A percentile compares a stretch with the other conserved stretches of the same genome.
These are phyloP conservation scores for Micoletzkya japonica DNA, from an alignment of 2,888 invertebrate species.

Conservation along the genomic window DNA sequence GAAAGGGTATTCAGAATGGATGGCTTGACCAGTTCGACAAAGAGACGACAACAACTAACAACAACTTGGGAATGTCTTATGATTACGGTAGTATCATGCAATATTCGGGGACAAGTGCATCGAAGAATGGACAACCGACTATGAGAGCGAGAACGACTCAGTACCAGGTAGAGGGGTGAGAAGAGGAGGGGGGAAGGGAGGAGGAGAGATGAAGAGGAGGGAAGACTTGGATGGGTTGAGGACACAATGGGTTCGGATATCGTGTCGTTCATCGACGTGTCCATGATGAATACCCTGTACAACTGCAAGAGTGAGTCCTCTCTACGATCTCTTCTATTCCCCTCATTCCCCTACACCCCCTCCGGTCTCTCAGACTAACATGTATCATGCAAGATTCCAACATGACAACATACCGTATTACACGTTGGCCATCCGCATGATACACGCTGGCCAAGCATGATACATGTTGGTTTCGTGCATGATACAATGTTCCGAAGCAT, in stretches of 20 bases:
- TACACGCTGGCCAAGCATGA: too few species aligned
- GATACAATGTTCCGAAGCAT: too few species aligned
- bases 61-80: conserved; percentile 56
- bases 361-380: too few species aligned
- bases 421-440: too few species aligned
- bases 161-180: too few species aligned
- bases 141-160: conserved; percentile 43
- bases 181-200: not conserved
- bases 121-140: conserved; percentile 40
- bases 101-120: conserved; percentile 42
- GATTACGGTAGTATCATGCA: conserved; percentile 59
- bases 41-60: conserved; percentile 48
- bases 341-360: too few species aligned
- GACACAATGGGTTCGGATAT: conserved; percentile 53
- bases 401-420: too few species aligned
- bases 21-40: conserved; percentile 54
- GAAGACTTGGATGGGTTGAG: conserved; percentile 23
- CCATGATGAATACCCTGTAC: conserved; percentile 60
- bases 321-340: too few species aligned
- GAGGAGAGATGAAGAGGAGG: not conserved
- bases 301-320: conserved; percentile 47
- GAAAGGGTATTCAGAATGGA: conserved; percentile 35
- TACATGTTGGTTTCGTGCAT: too few species aligned
- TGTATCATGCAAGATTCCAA: too few species aligned
- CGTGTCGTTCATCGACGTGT: conserved; percentile 51